Percentiles rank a stretch among this genome's conserved stretches.
Evolutionary conservation across 2,113 vertebrate genomes (phyloP).

Genomic region (Mormyrus lacerda): DNA sequence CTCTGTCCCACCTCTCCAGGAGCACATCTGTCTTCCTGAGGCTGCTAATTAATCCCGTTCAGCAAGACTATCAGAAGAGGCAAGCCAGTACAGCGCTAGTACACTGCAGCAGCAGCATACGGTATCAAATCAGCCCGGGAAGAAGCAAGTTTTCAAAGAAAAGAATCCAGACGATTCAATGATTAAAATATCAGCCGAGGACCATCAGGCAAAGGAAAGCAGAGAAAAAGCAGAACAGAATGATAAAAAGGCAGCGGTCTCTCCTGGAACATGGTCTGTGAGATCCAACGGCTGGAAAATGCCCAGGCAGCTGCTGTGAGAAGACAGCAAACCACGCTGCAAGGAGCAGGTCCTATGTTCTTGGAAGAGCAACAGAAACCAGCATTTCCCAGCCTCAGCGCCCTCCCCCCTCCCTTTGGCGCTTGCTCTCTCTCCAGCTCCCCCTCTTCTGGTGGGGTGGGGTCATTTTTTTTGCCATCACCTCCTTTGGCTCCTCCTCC

Average conservation of each 20-base stretch:
- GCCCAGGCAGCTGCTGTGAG: neutral
- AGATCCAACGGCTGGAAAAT: neutral
- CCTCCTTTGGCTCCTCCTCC: slow-evolving; percentile 7
- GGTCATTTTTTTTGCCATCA: slow-evolving; percentile 18
- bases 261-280: neutral
- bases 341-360: slow-evolving; percentile 14
- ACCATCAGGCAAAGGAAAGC: neutral
- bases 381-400: neutral
- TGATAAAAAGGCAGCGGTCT: neutral
- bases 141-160: neutral
- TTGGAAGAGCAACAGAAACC: slow-evolving; percentile 16
- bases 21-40: slow-evolving; percentile 4
- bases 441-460: neutral
- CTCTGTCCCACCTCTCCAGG: slow-evolving; percentile 4
- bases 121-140: neutral
- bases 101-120: neutral
- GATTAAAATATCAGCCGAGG: neutral
- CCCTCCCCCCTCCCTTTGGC: neutral
- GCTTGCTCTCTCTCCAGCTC: neutral
- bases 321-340: neutral
- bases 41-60: slow-evolving; percentile 25
- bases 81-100: neutral
- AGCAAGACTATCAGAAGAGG: slow-evolving; percentile 2
- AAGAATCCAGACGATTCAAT: neutral
- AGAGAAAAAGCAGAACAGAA: neutral